phyloP scores from a whole-genome alignment of 1,140 invertebrate genomes.

The Heliconius himera region DNA sequence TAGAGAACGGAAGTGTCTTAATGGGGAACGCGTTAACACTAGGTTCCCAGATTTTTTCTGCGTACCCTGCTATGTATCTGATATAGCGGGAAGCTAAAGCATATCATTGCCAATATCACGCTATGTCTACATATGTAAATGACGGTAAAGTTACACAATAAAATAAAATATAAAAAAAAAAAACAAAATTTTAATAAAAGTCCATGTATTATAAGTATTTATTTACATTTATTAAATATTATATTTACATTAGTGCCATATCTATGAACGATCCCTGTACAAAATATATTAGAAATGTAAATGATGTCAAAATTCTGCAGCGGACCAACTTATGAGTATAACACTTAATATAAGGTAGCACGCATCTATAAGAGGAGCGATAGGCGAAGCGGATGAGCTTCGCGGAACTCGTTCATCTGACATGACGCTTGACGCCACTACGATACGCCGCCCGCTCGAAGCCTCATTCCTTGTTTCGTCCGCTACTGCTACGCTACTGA shows the following conservation, averaged over 20 bases:
- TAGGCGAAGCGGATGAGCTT: slow-evolving; percentile 51
- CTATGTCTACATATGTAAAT: not conserved
- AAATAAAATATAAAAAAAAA: not conserved
- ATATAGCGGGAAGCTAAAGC: no score
- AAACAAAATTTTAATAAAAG: not conserved
- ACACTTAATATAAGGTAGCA: slow-evolving; percentile 39
- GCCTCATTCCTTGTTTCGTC: slow-evolving; percentile 68
- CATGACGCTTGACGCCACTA: slow-evolving; percentile 84
- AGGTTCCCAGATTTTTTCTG: no score
- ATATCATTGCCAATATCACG: no score
- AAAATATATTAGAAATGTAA: slow-evolving; percentile 39
- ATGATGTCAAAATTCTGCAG: slow-evolving; percentile 36
- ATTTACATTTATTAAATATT: slow-evolving; percentile 33
- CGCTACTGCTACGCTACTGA: slow-evolving; percentile 69
- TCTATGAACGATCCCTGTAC: slow-evolving; percentile 58
- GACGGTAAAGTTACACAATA: not conserved
- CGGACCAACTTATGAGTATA: slow-evolving; percentile 14
- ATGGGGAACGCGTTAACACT: no score
- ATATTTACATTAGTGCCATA: slow-evolving; percentile 57
- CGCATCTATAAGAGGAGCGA: slow-evolving; percentile 46
- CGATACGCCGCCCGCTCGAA: slow-evolving; percentile 73
- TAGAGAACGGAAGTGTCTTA: no score
- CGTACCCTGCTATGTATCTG: no score
- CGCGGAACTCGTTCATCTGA: slow-evolving; percentile 81
- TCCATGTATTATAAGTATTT: not conserved